phyloP scores from a whole-genome alignment of 2,113 vertebrate genomes.

The Albula glossodonta region DNA sequence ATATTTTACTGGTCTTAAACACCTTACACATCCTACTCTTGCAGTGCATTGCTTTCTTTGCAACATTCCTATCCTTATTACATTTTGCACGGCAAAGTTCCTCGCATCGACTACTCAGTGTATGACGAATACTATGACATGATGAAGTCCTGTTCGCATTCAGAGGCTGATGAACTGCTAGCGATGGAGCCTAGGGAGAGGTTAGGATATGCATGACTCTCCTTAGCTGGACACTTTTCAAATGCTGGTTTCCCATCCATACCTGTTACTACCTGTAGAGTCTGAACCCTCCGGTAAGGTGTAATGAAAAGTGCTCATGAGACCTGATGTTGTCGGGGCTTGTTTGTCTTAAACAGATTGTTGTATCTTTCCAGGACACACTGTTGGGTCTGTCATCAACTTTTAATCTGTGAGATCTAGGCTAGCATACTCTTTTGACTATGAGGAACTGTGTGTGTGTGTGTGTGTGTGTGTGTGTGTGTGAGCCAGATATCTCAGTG shows the following conservation, averaged over 20 bases:
- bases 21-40: no score
- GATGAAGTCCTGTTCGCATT: no score
- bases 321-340: slow-evolving; percentile 71
- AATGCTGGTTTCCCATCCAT: slow-evolving; percentile 43
- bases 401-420: slow-evolving; percentile 39
- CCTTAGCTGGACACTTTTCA: background rate
- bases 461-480: background rate
- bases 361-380: slow-evolving; percentile 43
- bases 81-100: background rate
- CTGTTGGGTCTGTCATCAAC: slow-evolving; percentile 46
- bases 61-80: no score
- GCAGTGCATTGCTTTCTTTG: no score
- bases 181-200: background rate
- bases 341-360: slow-evolving; percentile 62
- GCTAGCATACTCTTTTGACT: slow-evolving; percentile 8
- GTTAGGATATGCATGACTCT: background rate
- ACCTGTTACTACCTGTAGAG: slow-evolving; percentile 71
- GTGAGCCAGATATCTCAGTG: background rate
- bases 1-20: no score
- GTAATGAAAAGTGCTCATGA: slow-evolving; percentile 60
- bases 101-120: background rate
- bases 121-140: background rate
- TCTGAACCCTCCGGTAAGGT: slow-evolving; percentile 63
- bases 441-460: background rate
- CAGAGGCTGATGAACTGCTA: no score